A percentile compares a stretch with the other conserved stretches of the same genome.
Evolutionary conservation across 2,113 vertebrate genomes (phyloP).

Genomic region (Dasyornis broadbenti): DNA sequence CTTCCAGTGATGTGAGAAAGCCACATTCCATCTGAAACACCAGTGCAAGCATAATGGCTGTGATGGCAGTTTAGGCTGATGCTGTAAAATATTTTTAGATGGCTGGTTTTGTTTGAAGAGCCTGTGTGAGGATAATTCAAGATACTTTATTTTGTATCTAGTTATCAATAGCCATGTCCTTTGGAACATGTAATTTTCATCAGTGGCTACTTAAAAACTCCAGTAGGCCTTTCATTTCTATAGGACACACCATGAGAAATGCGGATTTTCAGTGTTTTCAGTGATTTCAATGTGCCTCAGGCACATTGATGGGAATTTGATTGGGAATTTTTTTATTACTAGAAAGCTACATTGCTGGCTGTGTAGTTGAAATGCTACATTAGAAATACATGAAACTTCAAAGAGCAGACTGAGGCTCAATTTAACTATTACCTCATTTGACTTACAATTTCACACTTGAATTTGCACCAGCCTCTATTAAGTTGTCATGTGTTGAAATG

Average conservation of each 20-base stretch:
- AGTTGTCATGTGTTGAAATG: background rate
- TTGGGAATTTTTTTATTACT: background rate
- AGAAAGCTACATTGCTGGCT: background rate
- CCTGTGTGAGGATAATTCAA: background rate
- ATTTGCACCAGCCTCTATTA: background rate
- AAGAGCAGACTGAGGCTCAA: background rate
- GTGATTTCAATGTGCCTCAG: background rate
- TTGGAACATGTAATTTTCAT: background rate
- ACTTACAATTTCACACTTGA: background rate
- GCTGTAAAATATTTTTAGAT: background rate
- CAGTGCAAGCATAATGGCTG: conserved; percentile 25
- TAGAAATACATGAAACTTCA: background rate
- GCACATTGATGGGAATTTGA: background rate
- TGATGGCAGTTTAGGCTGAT: background rate
- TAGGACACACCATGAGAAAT: background rate
- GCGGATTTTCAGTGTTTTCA: background rate
- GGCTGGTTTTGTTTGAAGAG: conserved; percentile 14
- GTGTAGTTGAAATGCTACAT: background rate
- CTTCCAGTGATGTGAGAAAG: conserved; percentile 58
- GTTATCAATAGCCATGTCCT: background rate
- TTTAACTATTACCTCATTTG: background rate
- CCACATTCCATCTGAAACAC: conserved; percentile 55
- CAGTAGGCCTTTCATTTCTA: background rate
- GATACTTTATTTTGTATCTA: background rate
- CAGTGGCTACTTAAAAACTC: background rate